phyloP scores from a whole-genome alignment of 1,140 invertebrate species.

The Drosophila murphyi region DNA sequence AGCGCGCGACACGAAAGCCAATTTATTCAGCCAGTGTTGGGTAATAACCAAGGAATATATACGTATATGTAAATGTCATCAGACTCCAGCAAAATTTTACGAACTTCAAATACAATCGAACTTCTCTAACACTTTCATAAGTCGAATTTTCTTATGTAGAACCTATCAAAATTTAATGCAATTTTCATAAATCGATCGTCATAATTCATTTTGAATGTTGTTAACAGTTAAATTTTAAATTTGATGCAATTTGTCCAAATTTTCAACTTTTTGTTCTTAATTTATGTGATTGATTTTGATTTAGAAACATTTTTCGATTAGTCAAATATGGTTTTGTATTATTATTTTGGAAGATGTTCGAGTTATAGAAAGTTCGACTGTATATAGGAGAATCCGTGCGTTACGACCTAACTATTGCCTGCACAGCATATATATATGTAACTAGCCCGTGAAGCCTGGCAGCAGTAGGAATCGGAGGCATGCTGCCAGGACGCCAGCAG shows the following conservation, averaged over 20 bases:
- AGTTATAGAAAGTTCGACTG: not conserved
- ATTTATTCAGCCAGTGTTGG: conserved; percentile 38
- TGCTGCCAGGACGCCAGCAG: conserved; percentile 25
- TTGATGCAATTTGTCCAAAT: not conserved
- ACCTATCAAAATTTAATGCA: not conserved
- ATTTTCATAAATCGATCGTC: too few relatives aligned
- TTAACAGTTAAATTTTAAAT: too few relatives aligned
- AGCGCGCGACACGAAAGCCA: conserved; percentile 69
- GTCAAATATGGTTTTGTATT: too few relatives aligned
- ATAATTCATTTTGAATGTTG: too few relatives aligned
- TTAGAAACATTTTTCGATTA: too few relatives aligned
- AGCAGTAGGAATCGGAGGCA: conserved; percentile 51
- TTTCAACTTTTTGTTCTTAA: not conserved
- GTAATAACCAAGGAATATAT: conserved; percentile 13
- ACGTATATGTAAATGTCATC: conserved; percentile 13
- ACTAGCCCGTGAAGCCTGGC: conserved; percentile 50
- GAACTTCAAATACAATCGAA: conserved; percentile 8
- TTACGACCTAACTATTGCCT: conserved; percentile 21
- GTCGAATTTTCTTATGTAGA: too few relatives aligned
- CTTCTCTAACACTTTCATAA: too few relatives aligned
- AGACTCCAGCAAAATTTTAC: conserved; percentile 15
- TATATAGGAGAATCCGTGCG: conserved; percentile 14
- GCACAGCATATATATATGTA: conserved; percentile 14
- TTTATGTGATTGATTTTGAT: not conserved
- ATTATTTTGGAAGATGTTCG: too few relatives aligned